Evolutionary conservation across 1,140 invertebrate genomes (phyloP).

Genomic region (Nebria ingens): DNA sequence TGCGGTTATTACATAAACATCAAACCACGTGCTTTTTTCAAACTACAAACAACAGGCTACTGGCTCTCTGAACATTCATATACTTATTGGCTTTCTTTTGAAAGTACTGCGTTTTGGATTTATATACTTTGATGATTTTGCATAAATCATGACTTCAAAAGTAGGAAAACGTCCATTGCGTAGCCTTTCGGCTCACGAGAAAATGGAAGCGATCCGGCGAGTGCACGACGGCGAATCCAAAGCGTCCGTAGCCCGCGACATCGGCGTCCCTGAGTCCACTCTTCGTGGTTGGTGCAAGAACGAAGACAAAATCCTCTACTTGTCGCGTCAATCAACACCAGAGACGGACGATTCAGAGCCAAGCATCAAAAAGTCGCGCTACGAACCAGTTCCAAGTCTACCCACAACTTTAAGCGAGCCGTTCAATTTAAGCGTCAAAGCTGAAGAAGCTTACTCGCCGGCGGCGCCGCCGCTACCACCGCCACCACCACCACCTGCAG

Average conservation of each 20-base stretch:
- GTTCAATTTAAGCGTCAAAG: slow-evolving; percentile 17
- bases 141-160: slow-evolving; percentile 24
- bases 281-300: slow-evolving; percentile 77
- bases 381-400: slow-evolving; percentile 23
- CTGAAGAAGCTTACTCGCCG: background rate
- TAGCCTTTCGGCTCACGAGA: slow-evolving; percentile 59
- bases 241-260: slow-evolving; percentile 67
- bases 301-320: slow-evolving; percentile 61
- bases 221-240: slow-evolving; percentile 74
- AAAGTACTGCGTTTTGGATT: too few species aligned
- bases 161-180: slow-evolving; percentile 57
- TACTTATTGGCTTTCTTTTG: too few species aligned
- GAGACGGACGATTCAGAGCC: slow-evolving; percentile 37
- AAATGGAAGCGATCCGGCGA: slow-evolving; percentile 64
- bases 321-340: slow-evolving; percentile 52
- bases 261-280: slow-evolving; percentile 73
- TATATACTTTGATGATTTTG: background rate
- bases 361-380: slow-evolving; percentile 11
- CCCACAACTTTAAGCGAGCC: slow-evolving; percentile 18
- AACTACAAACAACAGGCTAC: too few species aligned
- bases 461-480: background rate
- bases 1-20: background rate
- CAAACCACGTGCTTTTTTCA: slow-evolving; percentile 1
- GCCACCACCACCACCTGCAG: too few species aligned
- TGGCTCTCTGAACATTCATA: too few species aligned